phyloP scores from a whole-genome alignment of 2,888 invertebrate species.

The Dynastes tityus region DNA sequence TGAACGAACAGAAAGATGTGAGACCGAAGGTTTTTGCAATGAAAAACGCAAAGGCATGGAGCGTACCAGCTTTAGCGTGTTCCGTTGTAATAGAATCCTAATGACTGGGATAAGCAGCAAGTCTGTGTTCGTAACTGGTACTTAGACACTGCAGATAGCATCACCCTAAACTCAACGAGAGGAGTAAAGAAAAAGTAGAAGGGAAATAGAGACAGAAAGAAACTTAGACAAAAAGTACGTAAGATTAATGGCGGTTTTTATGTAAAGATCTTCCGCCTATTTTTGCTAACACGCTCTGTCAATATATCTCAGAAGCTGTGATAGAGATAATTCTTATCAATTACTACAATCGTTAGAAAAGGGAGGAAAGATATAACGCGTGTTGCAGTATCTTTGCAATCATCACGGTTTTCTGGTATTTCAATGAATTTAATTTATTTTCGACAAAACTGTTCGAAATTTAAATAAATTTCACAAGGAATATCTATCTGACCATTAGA shows the following conservation, averaged over 20 bases:
- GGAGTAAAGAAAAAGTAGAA: conserved; percentile 30
- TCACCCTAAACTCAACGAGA: conserved; percentile 51
- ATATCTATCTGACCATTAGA: too few species aligned
- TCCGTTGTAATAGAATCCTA: conserved; percentile 62
- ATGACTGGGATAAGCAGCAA: conserved; percentile 59
- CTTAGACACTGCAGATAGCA: conserved; percentile 57
- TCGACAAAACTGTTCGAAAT: too few species aligned
- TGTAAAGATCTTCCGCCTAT: conserved; percentile 42
- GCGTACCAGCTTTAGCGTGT: conserved; percentile 54
- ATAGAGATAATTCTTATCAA: conserved; percentile 36
- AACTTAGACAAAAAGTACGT: conserved; percentile 53
- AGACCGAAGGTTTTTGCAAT: conserved; percentile 60
- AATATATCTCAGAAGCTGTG: conserved; percentile 32
- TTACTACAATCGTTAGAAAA: conserved; percentile 21
- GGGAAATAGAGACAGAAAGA: conserved; percentile 51
- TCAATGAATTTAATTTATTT: not conserved
- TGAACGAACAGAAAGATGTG: conserved; percentile 56
- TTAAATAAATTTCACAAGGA: not conserved
- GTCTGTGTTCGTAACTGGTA: conserved; percentile 54
- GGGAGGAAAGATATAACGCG: not conserved
- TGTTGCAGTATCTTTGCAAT: not conserved
- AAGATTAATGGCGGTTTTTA: conserved; percentile 60
- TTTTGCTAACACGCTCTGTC: conserved; percentile 37
- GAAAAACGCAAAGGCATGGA: conserved; percentile 57
- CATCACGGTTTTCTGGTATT: not conserved